phyloP scores from a whole-genome alignment of 2,888 invertebrate species.

The Leptinotarsa tumamoca region DNA sequence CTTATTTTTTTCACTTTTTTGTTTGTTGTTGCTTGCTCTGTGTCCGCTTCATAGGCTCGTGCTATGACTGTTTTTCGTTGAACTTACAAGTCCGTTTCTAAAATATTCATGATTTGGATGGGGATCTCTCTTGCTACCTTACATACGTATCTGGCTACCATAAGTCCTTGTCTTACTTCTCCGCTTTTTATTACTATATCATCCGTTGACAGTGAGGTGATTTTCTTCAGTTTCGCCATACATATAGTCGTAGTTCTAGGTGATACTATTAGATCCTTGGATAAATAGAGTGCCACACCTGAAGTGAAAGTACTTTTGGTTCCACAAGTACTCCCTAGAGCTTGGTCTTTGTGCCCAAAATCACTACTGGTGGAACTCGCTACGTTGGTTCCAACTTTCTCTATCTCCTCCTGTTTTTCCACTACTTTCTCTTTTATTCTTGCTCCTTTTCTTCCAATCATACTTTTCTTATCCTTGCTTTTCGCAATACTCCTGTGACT shows the following conservation, averaged over 20 bases:
- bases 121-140: background rate
- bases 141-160: slow-evolving; percentile 1
- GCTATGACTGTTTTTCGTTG: background rate
- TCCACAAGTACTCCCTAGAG: background rate
- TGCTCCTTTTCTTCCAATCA: too few relatives aligned
- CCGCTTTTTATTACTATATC: background rate
- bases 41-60: background rate
- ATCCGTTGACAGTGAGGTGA: background rate
- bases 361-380: too few relatives aligned
- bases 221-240: background rate
- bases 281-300: background rate
- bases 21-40: background rate
- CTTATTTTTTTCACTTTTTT: background rate
- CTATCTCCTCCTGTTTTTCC: too few relatives aligned
- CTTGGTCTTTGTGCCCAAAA: too few relatives aligned
- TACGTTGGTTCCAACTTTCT: too few relatives aligned
- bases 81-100: background rate
- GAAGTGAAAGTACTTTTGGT: background rate
- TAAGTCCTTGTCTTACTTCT: background rate
- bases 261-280: background rate
- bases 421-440: too few relatives aligned
- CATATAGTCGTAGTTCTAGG: background rate
- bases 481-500: too few relatives aligned
- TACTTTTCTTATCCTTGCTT: too few relatives aligned
- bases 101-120: slow-evolving; percentile 1